These are phyloP conservation scores for Enteromius thamalakanensis DNA, from an alignment of 2,797 vertebrate genomes.

Conservation along the genomic window DNA sequence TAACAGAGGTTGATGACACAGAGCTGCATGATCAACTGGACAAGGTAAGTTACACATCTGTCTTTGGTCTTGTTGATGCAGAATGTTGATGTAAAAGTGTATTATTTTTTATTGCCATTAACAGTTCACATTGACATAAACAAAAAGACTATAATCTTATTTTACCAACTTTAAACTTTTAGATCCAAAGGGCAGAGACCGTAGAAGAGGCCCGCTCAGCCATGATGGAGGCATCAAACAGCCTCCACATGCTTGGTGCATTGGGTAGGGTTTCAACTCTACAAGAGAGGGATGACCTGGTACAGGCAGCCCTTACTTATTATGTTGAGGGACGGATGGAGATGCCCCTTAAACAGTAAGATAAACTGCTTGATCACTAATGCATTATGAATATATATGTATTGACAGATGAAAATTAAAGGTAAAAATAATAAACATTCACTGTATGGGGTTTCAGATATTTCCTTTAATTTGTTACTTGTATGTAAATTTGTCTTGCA, in stretches of 20 bases:
- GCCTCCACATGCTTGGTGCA: not conserved
- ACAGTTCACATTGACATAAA: no score
- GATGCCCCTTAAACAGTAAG: constrained; percentile 3
- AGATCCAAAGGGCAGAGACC: constrained; percentile 2
- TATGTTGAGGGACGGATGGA: not conserved
- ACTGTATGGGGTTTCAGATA: not conserved
- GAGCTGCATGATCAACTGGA: no score
- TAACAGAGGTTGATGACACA: no score
- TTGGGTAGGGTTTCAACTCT: not conserved
- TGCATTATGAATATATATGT: not conserved
- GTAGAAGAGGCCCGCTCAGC: not conserved
- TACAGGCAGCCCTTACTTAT: not conserved
- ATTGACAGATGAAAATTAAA: no score
- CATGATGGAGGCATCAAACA: not conserved
- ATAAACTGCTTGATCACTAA: not conserved
- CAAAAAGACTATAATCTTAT: no score
- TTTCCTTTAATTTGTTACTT: not conserved
- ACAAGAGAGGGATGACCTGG: not conserved
- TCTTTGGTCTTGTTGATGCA: no score
- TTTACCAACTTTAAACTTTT: not conserved
- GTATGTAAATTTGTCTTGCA: not conserved
- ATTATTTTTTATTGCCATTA: no score
- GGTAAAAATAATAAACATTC: not conserved
- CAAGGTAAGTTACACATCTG: no score
- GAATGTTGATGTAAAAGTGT: no score